phyloP scores from a whole-genome alignment of 1,140 invertebrate genomes.

The Diachasma alloeum region DNA sequence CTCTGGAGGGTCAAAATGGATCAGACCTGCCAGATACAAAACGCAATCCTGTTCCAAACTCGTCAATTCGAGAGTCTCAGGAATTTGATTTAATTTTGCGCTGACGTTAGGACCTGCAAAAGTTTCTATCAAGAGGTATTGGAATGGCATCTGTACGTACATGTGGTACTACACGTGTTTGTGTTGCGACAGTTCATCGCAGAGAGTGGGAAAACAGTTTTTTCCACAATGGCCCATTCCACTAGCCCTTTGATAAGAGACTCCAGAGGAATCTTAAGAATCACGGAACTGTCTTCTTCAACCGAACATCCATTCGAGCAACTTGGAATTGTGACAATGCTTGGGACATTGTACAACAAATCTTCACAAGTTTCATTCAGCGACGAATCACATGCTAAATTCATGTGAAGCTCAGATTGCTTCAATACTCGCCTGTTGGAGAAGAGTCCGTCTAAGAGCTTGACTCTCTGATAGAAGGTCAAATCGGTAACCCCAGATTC shows the following conservation, averaged over 20 bases:
- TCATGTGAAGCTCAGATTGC: neutral
- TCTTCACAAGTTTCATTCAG: neutral
- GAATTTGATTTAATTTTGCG: neutral
- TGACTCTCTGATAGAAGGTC: neutral
- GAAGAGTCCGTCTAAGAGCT: neutral
- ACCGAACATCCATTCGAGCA: neutral
- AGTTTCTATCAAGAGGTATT: neutral
- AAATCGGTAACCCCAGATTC: neutral
- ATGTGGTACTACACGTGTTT: neutral
- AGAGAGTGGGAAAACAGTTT: neutral
- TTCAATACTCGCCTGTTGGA: neutral
- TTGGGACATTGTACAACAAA: neutral
- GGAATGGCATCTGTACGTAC: neutral
- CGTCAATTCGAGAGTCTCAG: neutral
- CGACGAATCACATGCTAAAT: neutral
- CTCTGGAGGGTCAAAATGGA: neutral
- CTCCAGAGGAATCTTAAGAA: neutral
- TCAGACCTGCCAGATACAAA: neutral
- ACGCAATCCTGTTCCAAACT: neutral
- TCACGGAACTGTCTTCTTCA: neutral
- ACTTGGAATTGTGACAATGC: neutral
- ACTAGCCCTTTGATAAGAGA: neutral
- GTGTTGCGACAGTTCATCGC: neutral
- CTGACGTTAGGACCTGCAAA: neutral
- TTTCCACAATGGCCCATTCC: neutral